Conservation (phyloP, 2,888 invertebrate genomes). For the Drosophila formosana region DNA sequence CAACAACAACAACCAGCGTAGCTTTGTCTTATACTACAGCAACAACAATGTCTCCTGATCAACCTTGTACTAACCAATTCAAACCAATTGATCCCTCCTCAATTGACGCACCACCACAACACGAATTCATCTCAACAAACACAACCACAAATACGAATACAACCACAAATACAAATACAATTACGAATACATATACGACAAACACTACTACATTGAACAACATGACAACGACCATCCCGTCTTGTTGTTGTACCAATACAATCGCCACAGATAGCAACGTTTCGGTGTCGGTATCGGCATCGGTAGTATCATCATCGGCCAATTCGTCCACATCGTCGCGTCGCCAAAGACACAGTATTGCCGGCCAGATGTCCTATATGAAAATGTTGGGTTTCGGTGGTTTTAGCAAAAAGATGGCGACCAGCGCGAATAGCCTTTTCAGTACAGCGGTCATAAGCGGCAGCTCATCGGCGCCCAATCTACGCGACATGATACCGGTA, state of each 20-base stretch:
- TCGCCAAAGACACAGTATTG: conserved; percentile 97
- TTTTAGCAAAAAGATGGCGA: conserved; percentile 88
- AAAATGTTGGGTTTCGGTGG: conserved; percentile 93
- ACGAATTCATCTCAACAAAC: conserved; percentile 30
- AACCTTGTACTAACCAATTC: conserved; percentile 73
- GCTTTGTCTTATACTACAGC: conserved; percentile 39
- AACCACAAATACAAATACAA: conserved; percentile 48
- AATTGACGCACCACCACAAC: conserved; percentile 53
- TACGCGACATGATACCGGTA: conserved; percentile 93
- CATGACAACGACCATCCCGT: conserved; percentile 49
- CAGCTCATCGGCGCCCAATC: conserved; percentile 95
- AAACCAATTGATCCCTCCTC: conserved; percentile 66
- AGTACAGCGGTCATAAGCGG: conserved; percentile 98
- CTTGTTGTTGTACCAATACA: conserved; percentile 78
- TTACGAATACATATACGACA: conserved; percentile 40
- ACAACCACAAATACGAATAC: conserved; percentile 33
- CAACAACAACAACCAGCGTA: conserved; percentile 18
- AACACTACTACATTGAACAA: conserved; percentile 46
- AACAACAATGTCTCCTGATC: conserved; percentile 67
- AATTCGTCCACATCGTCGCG: conserved; percentile 87
- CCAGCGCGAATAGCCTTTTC: conserved; percentile 94
- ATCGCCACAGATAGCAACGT: conserved; percentile 83
- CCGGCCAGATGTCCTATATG: conserved; percentile 97
- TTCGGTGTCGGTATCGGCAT: conserved; percentile 74
- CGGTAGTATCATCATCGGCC: conserved; percentile 83